Base-by-base conservation (phyloP, 2,797 vertebrate genomes). In the Australoheros facetus region DNA sequence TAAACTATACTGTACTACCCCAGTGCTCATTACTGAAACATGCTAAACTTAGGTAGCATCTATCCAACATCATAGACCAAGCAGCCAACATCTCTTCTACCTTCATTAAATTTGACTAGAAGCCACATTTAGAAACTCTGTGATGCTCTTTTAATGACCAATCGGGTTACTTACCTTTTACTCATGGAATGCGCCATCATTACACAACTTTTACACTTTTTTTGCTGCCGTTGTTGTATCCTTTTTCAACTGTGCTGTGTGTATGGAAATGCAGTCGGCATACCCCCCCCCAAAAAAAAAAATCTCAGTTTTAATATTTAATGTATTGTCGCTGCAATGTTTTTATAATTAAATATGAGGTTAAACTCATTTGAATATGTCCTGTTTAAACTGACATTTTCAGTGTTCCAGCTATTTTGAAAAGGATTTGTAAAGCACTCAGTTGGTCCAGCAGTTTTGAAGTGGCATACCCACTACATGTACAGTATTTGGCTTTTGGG, bases 11-110 rank as follows among this genome's bases (percentile, higher is more conserved):
- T 51, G 54, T 56, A 48, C 74, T 90, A 96, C 95, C 95, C 95
- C 95, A 56, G 96, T 93, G 94, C 71, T 95, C 93, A 81, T 96
- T 96, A 89, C 96, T 95, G 58, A 96, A 93, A 57, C 92, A 93
- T 72, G 94, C 93, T 84, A 96, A 92, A 2, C 95, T 93, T 82
- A 96, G 96, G 87, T 97, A 96, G 45, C 96, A 91, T 2, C 82
- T 30, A 7, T 97, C 97, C 96, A 93, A 97, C 95, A 78, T 97
- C 96, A 48, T 90, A 56, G 0, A 97, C 98, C 88, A 97, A 82
- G 34, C 86, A 71, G 96, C 89, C 89, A 95, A 96, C 17, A 93
- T 95, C 81, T 97, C 96, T 64, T 96, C 94, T 64, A 96, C 94
- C 9, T 92, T 89, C 73, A 89, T 95, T 77, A 21, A 75, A 55